Percentiles rank a stretch among this genome's conserved stretches.
Conservation (phyloP, 1,140 invertebrate species). For the Aphaenogaster floridana region DNA sequence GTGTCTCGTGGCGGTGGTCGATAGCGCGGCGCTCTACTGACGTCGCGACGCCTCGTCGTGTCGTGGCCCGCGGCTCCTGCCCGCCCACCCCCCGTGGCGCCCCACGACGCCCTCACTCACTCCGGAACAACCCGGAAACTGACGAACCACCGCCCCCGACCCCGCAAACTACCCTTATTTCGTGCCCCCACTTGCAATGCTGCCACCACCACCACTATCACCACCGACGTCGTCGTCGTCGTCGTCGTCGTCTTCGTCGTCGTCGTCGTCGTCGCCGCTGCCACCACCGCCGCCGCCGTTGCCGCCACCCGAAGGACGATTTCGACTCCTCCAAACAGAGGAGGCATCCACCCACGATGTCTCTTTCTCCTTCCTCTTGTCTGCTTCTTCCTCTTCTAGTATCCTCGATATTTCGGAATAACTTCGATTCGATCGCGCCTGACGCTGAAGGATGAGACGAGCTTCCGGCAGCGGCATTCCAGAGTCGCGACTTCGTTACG, state of each 20-base stretch:
- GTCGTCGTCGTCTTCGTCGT: conserved; percentile 9
- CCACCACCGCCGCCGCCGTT: conserved; percentile 7
- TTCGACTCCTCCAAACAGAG: conserved; percentile 52
- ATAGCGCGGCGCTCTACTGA: conserved; percentile 86
- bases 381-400: background rate
- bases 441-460: conserved; percentile 34
- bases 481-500: conserved; percentile 47
- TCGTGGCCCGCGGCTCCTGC: conserved; percentile 79
- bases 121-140: conserved; percentile 85
- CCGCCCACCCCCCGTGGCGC: conserved; percentile 71
- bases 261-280: conserved; percentile 10
- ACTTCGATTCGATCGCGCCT: conserved; percentile 56
- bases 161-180: conserved; percentile 81
- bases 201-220: conserved; percentile 49
- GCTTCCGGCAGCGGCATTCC: conserved; percentile 33
- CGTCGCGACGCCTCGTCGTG: conserved; percentile 85
- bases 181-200: conserved; percentile 68
- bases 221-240: conserved; percentile 27
- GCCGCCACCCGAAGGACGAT: conserved; percentile 57
- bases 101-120: conserved; percentile 77
- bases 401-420: conserved; percentile 43
- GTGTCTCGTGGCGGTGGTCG: conserved; percentile 83
- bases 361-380: conserved; percentile 34
- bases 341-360: conserved; percentile 49
- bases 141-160: conserved; percentile 80